These are phyloP conservation scores for Chaenogobius annularis DNA, from an alignment of 2,113 vertebrate genomes.

Conservation along the genomic window DNA sequence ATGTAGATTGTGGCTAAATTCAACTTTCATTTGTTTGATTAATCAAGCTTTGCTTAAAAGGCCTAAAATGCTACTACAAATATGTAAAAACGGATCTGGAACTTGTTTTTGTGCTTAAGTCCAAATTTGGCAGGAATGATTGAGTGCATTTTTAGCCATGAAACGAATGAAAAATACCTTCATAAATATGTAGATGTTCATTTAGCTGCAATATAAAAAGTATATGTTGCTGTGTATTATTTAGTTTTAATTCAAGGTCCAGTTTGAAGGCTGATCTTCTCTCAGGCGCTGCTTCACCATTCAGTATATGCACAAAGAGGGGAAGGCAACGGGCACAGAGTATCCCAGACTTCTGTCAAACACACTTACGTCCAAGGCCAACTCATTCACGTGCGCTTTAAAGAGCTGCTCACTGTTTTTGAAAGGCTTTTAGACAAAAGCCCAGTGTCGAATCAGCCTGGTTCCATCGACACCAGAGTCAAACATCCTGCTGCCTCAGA, in stretches of 20 bases:
- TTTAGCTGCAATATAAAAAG: not conserved
- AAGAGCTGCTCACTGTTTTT: not conserved
- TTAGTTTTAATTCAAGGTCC: not conserved
- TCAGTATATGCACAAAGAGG: not conserved
- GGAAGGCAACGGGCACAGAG: not conserved
- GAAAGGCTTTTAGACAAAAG: constrained; percentile 9
- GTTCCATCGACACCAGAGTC: constrained; percentile 6
- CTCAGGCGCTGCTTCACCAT: not conserved
- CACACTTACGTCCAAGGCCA: constrained; percentile 5
- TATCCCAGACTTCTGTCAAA: constrained; percentile 15
- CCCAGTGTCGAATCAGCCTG: constrained; percentile 14
- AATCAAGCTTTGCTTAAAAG: too few relatives aligned
- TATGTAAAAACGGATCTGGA: too few relatives aligned
- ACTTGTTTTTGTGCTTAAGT: too few relatives aligned
- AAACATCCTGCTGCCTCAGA: constrained; percentile 13
- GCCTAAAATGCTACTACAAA: too few relatives aligned
- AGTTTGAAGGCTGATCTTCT: not conserved
- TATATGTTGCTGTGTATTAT: not conserved
- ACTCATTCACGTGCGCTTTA: constrained; percentile 12
- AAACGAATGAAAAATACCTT: too few relatives aligned
- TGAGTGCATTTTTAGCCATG: too few relatives aligned
- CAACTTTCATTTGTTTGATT: too few relatives aligned
- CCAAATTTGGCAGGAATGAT: too few relatives aligned
- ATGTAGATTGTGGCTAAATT: too few relatives aligned
- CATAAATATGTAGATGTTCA: not conserved